Evolutionary conservation across 2,113 vertebrate genomes (phyloP), one percentile per base, ranked within the genome.

Genomic region (Vulpes lagopus): DNA sequence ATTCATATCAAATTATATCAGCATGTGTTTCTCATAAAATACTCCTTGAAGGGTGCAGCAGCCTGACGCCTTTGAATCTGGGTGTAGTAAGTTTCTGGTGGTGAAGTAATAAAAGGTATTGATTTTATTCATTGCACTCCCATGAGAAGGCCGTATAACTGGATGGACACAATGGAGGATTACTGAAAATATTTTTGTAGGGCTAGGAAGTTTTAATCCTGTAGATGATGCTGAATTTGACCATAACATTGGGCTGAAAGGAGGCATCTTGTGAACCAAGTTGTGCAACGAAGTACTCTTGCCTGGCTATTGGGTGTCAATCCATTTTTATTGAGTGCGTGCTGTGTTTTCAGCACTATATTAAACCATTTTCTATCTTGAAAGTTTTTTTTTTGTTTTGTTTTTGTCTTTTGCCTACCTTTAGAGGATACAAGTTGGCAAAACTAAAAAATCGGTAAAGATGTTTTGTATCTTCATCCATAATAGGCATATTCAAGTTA

Each of bases 91-190:
- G 73, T 89, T 91, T 86, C 78, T 83, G 57, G 27, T 89, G 79
- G 82, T 49, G 74, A 93, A 95, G 71, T 95, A 94, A 95, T 94
- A 86, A 93, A 92, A 92, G 35, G 30, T 93, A 76, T 87, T 89
- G 91, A 93, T 79, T 95, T 94, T 94, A 93, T 97, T 97, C 97
- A 89, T 92, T 97, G 38, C 67, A 43, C 73, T 96, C 73, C 27
- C 64, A 84, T 57, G 82, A 57, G 91, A 93, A 93, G 53, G 74
- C 80, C 84, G 57, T n/a, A 76, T 82, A 91, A 30, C 55, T 69
- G n/a, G 89, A 89, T 22, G 84, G 88, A 94, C 78, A 19, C 43
- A 64, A 71, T 88, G 74, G 65, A 91, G 60, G 86, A 20, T 96
- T 91, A 80, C 82, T 87, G 79, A 73, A 90, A 94, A 86, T 89